Evolutionary conservation across 2,113 vertebrate genomes (phyloP).

Genomic region (Daubentonia madagascariensis): DNA sequence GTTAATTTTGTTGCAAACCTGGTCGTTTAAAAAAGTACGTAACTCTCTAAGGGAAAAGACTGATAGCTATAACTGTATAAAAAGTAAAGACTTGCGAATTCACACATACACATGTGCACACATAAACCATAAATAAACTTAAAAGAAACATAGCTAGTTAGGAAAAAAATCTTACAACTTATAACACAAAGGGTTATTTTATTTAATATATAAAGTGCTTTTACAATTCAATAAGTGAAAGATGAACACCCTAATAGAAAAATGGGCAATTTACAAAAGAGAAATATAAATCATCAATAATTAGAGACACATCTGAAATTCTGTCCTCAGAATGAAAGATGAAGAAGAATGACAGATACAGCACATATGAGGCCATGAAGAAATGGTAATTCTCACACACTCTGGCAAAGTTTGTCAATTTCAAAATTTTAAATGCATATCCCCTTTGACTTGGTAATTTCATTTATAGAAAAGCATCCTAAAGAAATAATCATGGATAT

Average conservation of each 20-base stretch:
- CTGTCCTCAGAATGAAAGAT: slow-evolving; percentile 29
- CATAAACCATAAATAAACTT: not conserved
- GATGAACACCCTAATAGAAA: not conserved
- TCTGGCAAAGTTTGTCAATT: not conserved
- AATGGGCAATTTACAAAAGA: not conserved
- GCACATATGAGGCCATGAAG: not conserved
- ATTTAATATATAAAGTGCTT: slow-evolving; percentile 10
- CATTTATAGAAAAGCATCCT: not conserved
- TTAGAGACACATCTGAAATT: not conserved
- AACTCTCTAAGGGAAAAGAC: not conserved
- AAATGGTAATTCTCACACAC: not conserved
- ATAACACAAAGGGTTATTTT: not conserved
- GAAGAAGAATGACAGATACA: not conserved
- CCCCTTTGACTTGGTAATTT: not conserved
- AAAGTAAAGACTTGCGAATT: slow-evolving; percentile 9
- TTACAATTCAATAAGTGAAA: slow-evolving; percentile 12
- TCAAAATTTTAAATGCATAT: not conserved
- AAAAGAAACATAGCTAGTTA: slow-evolving; percentile 24
- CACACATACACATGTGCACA: not conserved
- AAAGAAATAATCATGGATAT: not conserved
- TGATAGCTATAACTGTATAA: not conserved
- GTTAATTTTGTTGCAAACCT: slow-evolving; percentile 26
- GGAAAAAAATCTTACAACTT: not conserved
- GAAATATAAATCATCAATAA: not conserved
- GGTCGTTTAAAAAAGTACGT: not conserved